phyloP scores from a whole-genome alignment of 2,113 vertebrate genomes.

The Prinia subflava region DNA sequence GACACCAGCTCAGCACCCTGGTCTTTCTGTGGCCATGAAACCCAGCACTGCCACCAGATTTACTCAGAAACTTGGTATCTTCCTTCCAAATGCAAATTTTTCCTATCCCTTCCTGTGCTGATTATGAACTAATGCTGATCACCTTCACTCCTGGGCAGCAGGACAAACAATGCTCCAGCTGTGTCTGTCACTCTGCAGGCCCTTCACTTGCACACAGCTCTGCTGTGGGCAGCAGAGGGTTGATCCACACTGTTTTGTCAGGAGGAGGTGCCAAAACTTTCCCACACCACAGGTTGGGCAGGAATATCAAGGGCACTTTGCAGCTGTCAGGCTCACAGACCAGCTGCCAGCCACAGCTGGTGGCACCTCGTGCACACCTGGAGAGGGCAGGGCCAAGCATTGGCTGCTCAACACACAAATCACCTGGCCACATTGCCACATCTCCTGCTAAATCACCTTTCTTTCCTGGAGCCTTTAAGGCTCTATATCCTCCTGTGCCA shows the following conservation, averaged over 20 bases:
- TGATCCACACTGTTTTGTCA: neutral
- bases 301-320: neutral
- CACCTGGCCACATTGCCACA: neutral
- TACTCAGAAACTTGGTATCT: neutral
- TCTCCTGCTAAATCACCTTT: neutral
- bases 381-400: neutral
- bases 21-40: neutral
- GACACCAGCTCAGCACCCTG: neutral
- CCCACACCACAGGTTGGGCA: rapidly evolving
- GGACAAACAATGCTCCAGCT: rapidly evolving
- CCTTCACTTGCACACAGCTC: neutral
- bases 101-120: neutral
- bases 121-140: neutral
- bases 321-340: neutral
- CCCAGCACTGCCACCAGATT: neutral
- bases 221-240: neutral
- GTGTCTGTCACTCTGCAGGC: neutral
- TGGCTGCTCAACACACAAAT: neutral
- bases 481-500: neutral
- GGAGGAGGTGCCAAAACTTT: neutral
- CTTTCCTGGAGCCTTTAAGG: neutral
- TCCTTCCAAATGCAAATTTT: neutral
- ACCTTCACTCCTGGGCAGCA: neutral
- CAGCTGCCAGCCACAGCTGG: neutral
- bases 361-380: neutral